A percentile compares a stretch with the other conserved stretches of the same genome.
Evolutionary conservation across 2,113 vertebrate species (phyloP).

Genomic region (Neodontobutis hainanensis): DNA sequence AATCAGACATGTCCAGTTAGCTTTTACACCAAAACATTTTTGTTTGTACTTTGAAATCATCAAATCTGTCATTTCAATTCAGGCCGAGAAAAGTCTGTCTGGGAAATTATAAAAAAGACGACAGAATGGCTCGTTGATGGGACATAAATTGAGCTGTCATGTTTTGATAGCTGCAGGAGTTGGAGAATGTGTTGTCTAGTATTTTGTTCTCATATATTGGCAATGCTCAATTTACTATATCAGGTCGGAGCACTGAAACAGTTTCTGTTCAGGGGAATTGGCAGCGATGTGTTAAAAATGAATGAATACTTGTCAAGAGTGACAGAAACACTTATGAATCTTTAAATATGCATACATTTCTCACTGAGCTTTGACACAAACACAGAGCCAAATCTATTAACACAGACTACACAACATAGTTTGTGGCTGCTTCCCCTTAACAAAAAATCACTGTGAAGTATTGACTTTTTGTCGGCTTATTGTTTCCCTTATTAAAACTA

Average conservation of each 20-base stretch:
- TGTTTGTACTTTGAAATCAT: slow-evolving; percentile 16
- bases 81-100: slow-evolving; percentile 12
- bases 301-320: slow-evolving; percentile 2
- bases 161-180: slow-evolving; percentile 26
- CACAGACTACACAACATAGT: not conserved
- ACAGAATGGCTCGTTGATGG: not conserved
- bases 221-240: slow-evolving; percentile 7
- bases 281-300: not conserved
- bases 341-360: slow-evolving; percentile 12
- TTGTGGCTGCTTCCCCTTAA: not conserved
- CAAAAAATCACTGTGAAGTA: not conserved
- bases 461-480: not conserved
- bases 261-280: not conserved
- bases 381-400: slow-evolving; percentile 6
- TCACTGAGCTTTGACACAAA: slow-evolving; percentile 14
- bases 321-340: not conserved
- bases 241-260: not conserved
- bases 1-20: not conserved
- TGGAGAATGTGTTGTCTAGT: slow-evolving; percentile 15
- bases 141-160: slow-evolving; percentile 29
- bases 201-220: slow-evolving; percentile 5
- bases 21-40: not conserved
- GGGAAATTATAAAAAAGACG: slow-evolving; percentile 25
- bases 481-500: too few species aligned
- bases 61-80: slow-evolving; percentile 33